Evolutionary conservation across 2,888 invertebrate species (phyloP).

Genomic region (Gastrophysa polygoni): DNA sequence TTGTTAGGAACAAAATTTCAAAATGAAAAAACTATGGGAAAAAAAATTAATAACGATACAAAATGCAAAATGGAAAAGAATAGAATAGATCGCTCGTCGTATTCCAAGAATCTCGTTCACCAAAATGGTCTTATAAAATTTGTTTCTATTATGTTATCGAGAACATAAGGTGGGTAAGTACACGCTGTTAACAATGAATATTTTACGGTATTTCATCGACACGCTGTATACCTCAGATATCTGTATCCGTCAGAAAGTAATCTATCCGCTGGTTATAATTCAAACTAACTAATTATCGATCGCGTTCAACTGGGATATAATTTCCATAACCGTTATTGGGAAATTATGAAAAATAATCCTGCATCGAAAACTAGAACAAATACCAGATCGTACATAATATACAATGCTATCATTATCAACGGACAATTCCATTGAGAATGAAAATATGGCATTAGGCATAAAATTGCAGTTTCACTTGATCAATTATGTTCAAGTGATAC

Average conservation of each 20-base stretch:
- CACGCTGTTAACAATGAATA: too few species aligned
- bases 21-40: too few species aligned
- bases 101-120: too few species aligned
- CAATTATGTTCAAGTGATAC: background rate
- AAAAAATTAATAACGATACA: too few species aligned
- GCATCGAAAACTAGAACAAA: background rate
- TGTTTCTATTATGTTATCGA: too few species aligned
- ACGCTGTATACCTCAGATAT: too few species aligned
- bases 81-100: too few species aligned
- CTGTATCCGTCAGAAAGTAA: background rate
- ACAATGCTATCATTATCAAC: conserved; percentile 10
- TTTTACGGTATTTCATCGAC: too few species aligned
- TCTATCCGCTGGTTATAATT: background rate
- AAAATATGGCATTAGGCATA: conserved; percentile 6
- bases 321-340: background rate
- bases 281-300: background rate
- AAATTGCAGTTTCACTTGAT: conserved; percentile 14
- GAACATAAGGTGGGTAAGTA: too few species aligned
- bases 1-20: too few species aligned
- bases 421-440: conserved; percentile 4
- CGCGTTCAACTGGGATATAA: background rate
- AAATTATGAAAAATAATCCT: background rate
- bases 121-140: too few species aligned
- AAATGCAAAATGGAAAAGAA: too few species aligned
- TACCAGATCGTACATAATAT: background rate